Base-by-base conservation (phyloP, 2,113 vertebrate species). In the Blennius ocellaris region DNA sequence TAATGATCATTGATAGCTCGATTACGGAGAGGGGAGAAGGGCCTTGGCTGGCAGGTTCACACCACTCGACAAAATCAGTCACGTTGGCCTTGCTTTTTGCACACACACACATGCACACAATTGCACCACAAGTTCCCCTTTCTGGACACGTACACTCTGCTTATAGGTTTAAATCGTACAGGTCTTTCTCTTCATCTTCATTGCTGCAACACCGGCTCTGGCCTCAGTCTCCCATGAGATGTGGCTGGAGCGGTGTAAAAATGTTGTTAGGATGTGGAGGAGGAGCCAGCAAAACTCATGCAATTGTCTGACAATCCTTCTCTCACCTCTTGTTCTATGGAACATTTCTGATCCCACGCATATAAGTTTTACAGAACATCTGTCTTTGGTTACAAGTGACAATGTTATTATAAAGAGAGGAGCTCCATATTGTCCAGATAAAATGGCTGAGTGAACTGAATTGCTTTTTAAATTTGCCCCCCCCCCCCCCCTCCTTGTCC, bases 1-100 rank as follows among this genome's bases (percentile, higher is more conserved):
- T 93, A 87, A 89, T 81, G 84, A 78, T 81, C 80, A 89, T 89
- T 84, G 86, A 91, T 88, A 49, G 78, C 65, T 69, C 58, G 77
- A 85, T 87, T 83, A 83, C 72, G 45, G 55, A 43, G 73, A 59
- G 60, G 53, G 55, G 51, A 73, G 83, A 75, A 37, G 21, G 58
- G 72, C 59, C 55, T 69, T 52, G 48, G 76, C 69, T 66, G 78
- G 54, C 73, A 69, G 67, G 59, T 69, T 72, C 62, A 54, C 49
- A 73, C 59, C 76, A 68, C 69, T 64, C 44, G 7, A 69, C 57
- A 63, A 38, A 81, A 75, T 85, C 69, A 67, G 58, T 67, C 63
- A 14, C 41, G 64, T 49, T 56, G 53, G 54, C 37, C 51, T 36
- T 7, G 21, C 15, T 10, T 59, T 54, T 12, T n/a, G n/a, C n/a